Evolutionary conservation across 2,797 vertebrate genomes (phyloP), one percentile per base, ranked within the genome.

Genomic region (Enteromius fasciolatus): DNA sequence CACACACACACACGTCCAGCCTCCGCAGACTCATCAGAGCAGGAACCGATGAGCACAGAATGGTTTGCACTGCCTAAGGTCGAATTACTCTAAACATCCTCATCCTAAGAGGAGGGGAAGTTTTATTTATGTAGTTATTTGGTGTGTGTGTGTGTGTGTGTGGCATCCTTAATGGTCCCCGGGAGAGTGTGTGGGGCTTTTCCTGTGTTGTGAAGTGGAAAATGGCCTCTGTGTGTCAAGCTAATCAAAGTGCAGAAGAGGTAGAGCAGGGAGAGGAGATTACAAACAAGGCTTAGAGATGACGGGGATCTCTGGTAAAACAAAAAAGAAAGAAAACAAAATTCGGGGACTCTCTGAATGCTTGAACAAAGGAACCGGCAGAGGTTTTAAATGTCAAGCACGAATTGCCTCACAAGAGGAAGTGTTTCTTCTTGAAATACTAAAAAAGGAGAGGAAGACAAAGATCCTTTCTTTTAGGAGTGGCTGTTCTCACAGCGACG

Each of bases 161-260:
- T 85, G 61, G 80, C 63, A 66, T 75, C 72, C 25, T 68, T 81
- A 86, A 81, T 81, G 72, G 41, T 81, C 57, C 83, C 78, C 23
- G 39, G 28, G 78, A 81, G 78, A 80, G 57, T 63, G 68, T 80
- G 76, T 33, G 12, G 81, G 83, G 83, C 48, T 77, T 85, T 86
- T 89, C 83, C 81, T 93, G 92, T 93, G 91, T 91, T 72, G 28
- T 88, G 76, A 85, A 93, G 91, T 92, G 92, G 88, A 93, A 94
- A 93, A 95, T 93, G 91, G 89, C 92, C 87, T 93, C 89, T 78
- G 78, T 92, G 91, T 94, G 89, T 90, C 84, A 91, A 94, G 93
- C 90, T 92, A 93, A 94, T 94, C 90, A 93, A 93, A 91, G 89
- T 78, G 85, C 76, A 63, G 77, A 78, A 88, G 90, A 89, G 89